Base-by-base conservation (phyloP, 1,140 invertebrate genomes). In the Micrasema longulum region DNA sequence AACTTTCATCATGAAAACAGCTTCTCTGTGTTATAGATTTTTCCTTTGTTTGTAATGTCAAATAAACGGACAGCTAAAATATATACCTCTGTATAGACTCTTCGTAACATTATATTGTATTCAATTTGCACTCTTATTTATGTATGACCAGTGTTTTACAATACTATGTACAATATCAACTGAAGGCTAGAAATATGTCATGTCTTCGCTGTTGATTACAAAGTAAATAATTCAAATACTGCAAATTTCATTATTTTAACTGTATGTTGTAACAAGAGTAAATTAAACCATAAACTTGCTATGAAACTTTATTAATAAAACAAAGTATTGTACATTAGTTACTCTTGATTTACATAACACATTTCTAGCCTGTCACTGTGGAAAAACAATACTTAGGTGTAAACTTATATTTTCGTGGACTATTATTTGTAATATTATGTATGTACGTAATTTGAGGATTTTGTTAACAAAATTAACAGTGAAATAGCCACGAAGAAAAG, bases 1-100 rank as follows among this genome's bases (percentile, higher is more conserved):
- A 75, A 70, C 74, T 75, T 75, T 72, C 73, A 75, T 75, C 74
- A 9, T 71, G 70, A 75, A 69, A 60, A 69, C 74, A 75, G 74
- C 53, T 57, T 69, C 45, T 75, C 47, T 75, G 69, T 75, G 69
- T 72, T 72, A 75, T 75, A 75, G 73, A 75, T 75, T 72, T 75
- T 69, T 75, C 65, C 66, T 75, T 72, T 75, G 73, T 75, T 68
- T 72, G 68, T 70, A 70, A 48, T 62, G 23, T 50, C 43, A 43
- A 63, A 41, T 63, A 52, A 70, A 65, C 18, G 1, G 48, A 72
- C 35, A 45, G 62, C 52, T 72, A 72, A 72, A 72, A 72, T 72
- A 71, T 50, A 62, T 72, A 66, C 36, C 48, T 69, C 67, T 69
- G 67, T 45, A 64, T 64, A 64, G 45, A 64, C 60, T 45, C 47